phyloP scores from a whole-genome alignment of 2,797 vertebrate genomes.

The Spheniscus humboldti region DNA sequence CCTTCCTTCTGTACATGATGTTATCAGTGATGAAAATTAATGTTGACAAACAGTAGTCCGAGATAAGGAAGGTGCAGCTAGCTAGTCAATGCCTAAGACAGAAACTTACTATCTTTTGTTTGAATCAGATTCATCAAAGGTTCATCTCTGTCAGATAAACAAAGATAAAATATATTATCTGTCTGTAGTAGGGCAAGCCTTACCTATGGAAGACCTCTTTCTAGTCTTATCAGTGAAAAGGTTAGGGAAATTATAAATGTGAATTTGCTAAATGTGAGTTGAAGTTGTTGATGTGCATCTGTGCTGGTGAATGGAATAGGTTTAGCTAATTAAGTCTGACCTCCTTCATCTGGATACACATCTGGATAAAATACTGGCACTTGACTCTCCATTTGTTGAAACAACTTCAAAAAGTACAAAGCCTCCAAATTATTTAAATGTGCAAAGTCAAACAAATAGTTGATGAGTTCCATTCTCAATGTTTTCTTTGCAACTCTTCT shows the following conservation, averaged over 20 bases:
- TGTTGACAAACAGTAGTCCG: neutral
- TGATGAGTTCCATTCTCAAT: neutral
- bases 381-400: neutral
- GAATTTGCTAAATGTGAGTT: neutral
- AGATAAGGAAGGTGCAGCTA: neutral
- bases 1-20: neutral
- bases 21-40: neutral
- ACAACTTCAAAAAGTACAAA: neutral
- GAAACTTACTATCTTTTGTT: neutral
- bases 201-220: neutral
- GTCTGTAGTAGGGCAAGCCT: neutral
- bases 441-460: neutral
- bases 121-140: neutral
- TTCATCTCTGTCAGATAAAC: neutral
- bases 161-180: neutral
- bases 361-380: neutral
- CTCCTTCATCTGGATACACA: neutral
- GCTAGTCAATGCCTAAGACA: neutral
- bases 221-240: neutral
- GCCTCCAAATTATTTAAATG: neutral
- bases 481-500: neutral
- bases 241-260: neutral
- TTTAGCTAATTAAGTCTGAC: neutral
- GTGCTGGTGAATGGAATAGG: neutral
- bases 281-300: neutral